Evolutionary conservation across 2,113 vertebrate genomes (phyloP), one percentile per base, ranked within the genome.

Genomic region (Paedocypris sp.): DNA sequence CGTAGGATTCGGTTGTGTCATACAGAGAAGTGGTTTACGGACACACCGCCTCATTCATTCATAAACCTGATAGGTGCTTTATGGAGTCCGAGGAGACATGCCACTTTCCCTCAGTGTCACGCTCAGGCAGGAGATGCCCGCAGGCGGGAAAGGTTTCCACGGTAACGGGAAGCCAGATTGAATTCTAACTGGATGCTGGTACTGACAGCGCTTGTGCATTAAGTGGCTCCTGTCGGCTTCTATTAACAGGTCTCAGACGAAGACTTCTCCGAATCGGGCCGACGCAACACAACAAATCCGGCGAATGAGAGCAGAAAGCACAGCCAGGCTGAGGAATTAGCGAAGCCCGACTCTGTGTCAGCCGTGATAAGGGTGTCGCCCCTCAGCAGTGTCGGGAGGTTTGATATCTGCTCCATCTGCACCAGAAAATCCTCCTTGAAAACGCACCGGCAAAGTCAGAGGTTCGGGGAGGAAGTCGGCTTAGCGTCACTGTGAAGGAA

Each of bases 381-480:
- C 50, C 22, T 62, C 53, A 54, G 66, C 59, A 43, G 52, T 62
- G 47, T 16, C 23, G 62, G 62, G 62, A 53, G 66, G 66, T 60
- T 69, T 63, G 59, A 65, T 66, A 73, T 73, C 63, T 61, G 46
- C 69, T 54, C 69, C 69, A 73, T 66, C 70, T 69, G 59, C 59
- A 69, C 43, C 35, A 66, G 62, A 66, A 73, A 69, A 66, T 58
- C 62, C 62, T 59, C 62, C 59, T 49, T 58, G 25, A 53, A 66
- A 46, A 38, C 31, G 16, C 52, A 50, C 53, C 53, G 52, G 48
- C 8, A 62, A 69, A 73, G 69, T 73, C 70, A 63, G 69, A 60
- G 65, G 62, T 58, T 58, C 33, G 9, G 35, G 60, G 28, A 59
- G 32, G 51, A 42, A 31, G 51, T 13, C n/a, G 5, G 32, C 35